These are phyloP conservation scores for Leuciscus idus DNA, from an alignment of 2,113 vertebrate genomes.

Conservation along the genomic window DNA sequence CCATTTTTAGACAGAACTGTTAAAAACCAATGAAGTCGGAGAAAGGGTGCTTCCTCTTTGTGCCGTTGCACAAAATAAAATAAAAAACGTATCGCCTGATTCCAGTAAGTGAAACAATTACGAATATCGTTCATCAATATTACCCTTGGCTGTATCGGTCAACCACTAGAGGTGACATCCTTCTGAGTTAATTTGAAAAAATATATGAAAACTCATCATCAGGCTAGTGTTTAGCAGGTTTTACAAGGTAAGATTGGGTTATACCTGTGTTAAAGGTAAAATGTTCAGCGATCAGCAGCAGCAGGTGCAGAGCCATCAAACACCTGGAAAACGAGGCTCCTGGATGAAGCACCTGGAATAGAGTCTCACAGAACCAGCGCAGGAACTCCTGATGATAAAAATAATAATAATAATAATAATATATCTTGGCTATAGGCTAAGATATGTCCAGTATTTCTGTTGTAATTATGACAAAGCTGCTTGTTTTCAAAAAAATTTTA, in stretches of 20 bases:
- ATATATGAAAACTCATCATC: background rate
- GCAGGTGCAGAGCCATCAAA: constrained; percentile 86
- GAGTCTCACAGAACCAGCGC: constrained; percentile 80
- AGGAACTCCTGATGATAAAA: constrained; percentile 82
- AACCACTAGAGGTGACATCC: background rate
- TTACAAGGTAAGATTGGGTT: background rate
- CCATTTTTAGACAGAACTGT: too few species aligned
- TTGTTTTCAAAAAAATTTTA: too few species aligned
- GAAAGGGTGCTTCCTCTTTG: too few species aligned
- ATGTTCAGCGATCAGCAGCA: constrained; percentile 83
- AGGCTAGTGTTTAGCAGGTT: background rate
- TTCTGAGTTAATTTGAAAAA: background rate
- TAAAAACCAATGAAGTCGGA: too few species aligned
- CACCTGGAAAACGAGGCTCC: constrained; percentile 91
- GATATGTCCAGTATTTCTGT: too few species aligned
- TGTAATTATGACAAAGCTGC: too few species aligned
- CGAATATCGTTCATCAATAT: background rate
- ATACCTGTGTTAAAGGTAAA: constrained; percentile 79
- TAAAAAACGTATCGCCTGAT: too few species aligned
- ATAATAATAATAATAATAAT: too few species aligned
- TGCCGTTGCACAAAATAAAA: too few species aligned
- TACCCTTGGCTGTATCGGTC: background rate
- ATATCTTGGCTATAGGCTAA: too few species aligned
- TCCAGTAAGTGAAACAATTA: too few species aligned
- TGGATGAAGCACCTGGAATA: constrained; percentile 86